These are phyloP conservation scores for Psilopsiagon aymara DNA, from an alignment of 2,113 vertebrate species.

Conservation along the genomic window DNA sequence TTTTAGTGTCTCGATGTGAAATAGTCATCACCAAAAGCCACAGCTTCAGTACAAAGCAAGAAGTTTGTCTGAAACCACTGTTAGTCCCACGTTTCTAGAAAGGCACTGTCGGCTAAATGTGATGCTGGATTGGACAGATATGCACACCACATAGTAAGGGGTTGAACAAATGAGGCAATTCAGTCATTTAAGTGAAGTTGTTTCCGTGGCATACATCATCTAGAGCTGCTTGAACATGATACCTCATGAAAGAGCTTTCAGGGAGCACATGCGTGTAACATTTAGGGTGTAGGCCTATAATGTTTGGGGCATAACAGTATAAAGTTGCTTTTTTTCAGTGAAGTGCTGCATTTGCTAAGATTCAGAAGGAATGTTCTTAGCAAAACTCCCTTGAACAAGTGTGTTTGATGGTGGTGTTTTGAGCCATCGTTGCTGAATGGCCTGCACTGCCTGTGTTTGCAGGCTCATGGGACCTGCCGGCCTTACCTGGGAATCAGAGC, in stretches of 20 bases:
- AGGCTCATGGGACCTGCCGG: not conserved
- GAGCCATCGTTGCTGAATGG: not conserved
- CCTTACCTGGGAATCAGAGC: not conserved
- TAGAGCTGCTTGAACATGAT: not conserved
- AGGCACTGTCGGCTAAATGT: not conserved
- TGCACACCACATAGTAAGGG: not conserved
- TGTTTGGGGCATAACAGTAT: not conserved
- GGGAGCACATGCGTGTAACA: not conserved
- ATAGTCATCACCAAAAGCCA: not conserved
- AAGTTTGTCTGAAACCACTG: not conserved
- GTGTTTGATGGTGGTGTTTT: not conserved
- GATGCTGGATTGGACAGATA: not conserved
- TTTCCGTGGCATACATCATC: not conserved
- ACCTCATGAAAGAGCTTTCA: not conserved
- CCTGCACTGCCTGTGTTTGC: not conserved
- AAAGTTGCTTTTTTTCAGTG: not conserved
- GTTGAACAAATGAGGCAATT: constrained; percentile 21
- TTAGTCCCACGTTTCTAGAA: constrained; percentile 24
- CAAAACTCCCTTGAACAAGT: not conserved
- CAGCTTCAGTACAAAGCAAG: not conserved
- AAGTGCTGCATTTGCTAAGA: not conserved
- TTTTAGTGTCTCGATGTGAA: not conserved
- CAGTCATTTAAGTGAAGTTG: not conserved
- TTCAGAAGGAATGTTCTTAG: not conserved
- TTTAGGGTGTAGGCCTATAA: not conserved